These are phyloP conservation scores for Spea bombifrons DNA, from an alignment of 2,113 vertebrate species.

Conservation along the genomic window DNA sequence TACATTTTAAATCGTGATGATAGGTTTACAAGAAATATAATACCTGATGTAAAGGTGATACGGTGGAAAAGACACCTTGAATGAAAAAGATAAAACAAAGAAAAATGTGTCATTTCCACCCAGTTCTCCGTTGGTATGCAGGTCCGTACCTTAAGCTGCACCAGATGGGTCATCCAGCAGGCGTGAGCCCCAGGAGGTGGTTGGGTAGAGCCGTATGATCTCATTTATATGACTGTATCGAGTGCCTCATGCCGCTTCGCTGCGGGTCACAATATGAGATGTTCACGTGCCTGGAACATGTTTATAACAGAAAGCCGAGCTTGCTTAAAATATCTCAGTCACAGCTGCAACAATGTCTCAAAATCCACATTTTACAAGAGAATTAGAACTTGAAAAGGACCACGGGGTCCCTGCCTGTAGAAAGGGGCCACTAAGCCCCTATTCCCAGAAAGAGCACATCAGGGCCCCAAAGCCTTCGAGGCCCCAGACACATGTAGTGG, in stretches of 20 bases:
- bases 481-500: too few relatives aligned
- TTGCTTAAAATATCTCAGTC: neutral
- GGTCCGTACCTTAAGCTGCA: neutral
- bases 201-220: constrained; percentile 2
- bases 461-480: too few relatives aligned
- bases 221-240: constrained; percentile 16
- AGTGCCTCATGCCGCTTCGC: neutral
- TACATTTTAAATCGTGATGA: too few relatives aligned
- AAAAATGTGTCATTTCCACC: neutral
- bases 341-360: too few relatives aligned
- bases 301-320: neutral
- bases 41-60: too few relatives aligned
- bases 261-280: constrained; percentile 1
- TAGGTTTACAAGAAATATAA: too few relatives aligned
- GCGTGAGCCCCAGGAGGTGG: constrained; percentile 1
- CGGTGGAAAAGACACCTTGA: neutral
- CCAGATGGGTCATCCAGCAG: constrained; percentile 34
- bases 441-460: too few relatives aligned
- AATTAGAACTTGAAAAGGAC: too few relatives aligned
- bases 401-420: too few relatives aligned
- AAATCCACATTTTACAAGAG: too few relatives aligned
- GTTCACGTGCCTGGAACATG: constrained; percentile 5
- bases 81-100: neutral
- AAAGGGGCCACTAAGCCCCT: too few relatives aligned
- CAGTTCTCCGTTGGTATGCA: constrained; percentile 23